Evolutionary conservation across 2,888 invertebrate species (phyloP).

Genomic region (Drosophila subquinaria): DNA sequence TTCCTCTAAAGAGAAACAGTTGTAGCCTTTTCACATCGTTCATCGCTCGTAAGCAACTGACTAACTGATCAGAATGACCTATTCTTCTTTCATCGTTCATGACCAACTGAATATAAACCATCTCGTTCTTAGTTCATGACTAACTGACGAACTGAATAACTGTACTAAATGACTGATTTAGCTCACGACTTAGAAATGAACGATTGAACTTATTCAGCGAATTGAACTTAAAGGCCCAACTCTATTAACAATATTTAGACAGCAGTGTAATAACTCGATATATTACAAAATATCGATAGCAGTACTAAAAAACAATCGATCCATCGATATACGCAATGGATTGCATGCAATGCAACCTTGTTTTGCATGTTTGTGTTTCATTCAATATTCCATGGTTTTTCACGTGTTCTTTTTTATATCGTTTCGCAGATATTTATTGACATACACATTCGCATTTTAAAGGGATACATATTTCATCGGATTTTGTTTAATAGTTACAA

Average conservation of each 20-base stretch:
- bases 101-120: too few species aligned
- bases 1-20: too few species aligned
- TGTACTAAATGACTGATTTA: too few species aligned
- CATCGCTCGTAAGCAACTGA: too few species aligned
- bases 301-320: conserved; percentile 7
- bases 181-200: too few species aligned
- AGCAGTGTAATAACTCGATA: conserved; percentile 14
- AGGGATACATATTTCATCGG: conserved; percentile 70
- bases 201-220: too few species aligned
- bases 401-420: conserved; percentile 72
- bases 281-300: conserved; percentile 2
- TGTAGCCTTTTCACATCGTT: too few species aligned
- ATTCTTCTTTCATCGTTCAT: too few species aligned
- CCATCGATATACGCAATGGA: conserved; percentile 25
- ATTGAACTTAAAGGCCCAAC: too few species aligned
- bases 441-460: conserved; percentile 58
- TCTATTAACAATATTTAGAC: conserved; percentile 29
- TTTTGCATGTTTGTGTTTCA: conserved; percentile 43
- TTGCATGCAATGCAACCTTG: conserved; percentile 20
- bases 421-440: conserved; percentile 64
- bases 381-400: conserved; percentile 54
- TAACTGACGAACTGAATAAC: too few species aligned
- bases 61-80: too few species aligned
- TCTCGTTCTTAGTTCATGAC: too few species aligned
- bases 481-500: conserved; percentile 49